Evolutionary conservation across 2,888 invertebrate species (phyloP).

Genomic region (Acheta domesticus): DNA sequence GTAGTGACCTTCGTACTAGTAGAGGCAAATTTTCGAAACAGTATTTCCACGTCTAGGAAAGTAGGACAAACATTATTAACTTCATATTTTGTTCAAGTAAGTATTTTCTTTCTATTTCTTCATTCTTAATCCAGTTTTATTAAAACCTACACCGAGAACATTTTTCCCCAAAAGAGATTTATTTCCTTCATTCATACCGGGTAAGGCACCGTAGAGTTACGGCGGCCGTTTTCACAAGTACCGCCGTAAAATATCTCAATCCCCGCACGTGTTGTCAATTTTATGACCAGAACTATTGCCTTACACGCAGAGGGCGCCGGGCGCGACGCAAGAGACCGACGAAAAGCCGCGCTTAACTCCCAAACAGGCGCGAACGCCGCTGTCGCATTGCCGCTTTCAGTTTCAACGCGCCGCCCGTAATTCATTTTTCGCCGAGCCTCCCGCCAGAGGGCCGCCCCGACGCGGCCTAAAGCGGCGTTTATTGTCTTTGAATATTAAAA

Average conservation of each 20-base stretch:
- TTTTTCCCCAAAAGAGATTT: background rate
- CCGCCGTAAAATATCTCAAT: conserved; percentile 4
- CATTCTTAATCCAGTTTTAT: too few species aligned
- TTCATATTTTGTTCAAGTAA: too few species aligned
- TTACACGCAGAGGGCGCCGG: background rate
- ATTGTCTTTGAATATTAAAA: conserved; percentile 1
- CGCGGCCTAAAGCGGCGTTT: conserved; percentile 1
- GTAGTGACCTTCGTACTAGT: too few species aligned
- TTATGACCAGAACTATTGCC: background rate
- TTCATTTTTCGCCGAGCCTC: conserved; percentile 5
- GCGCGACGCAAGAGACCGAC: background rate
- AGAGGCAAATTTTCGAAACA: too few species aligned
- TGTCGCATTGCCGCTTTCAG: background rate
- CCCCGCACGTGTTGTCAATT: conserved; percentile 18
- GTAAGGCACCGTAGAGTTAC: background rate
- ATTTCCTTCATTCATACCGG: background rate
- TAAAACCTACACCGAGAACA: too few species aligned
- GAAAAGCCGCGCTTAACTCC: background rate
- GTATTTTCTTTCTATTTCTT: too few species aligned
- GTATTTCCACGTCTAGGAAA: too few species aligned
- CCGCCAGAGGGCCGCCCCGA: background rate
- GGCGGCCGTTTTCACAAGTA: background rate
- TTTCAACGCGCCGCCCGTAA: background rate
- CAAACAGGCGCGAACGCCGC: too few species aligned
- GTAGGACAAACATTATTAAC: too few species aligned